Evolutionary conservation across 2,113 vertebrate species (phyloP).

Genomic region (Dasyurus viverrinus): DNA sequence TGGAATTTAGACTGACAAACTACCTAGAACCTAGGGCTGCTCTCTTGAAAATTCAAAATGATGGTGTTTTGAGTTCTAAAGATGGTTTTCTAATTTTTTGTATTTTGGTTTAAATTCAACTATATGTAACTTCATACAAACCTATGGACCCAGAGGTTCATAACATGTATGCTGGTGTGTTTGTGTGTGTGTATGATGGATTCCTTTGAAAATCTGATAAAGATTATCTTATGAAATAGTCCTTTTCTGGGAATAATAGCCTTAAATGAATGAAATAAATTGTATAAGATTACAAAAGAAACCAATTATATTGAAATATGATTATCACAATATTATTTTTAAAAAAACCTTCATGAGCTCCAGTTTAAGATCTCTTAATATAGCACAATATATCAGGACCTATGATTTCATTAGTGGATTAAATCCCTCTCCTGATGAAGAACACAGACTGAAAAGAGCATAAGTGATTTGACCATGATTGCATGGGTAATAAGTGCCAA

Average conservation of each 20-base stretch:
- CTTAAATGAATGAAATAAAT: neutral
- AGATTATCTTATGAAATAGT: neutral
- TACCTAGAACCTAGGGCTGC: neutral
- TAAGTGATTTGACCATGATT: neutral
- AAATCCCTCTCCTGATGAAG: neutral
- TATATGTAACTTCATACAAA: neutral
- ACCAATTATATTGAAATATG: neutral
- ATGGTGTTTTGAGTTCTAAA: neutral
- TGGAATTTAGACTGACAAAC: neutral
- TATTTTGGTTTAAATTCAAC: neutral
- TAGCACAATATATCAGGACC: neutral
- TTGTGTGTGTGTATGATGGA: neutral
- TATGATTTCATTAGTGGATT: neutral
- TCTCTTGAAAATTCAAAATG: neutral
- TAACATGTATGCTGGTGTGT: neutral
- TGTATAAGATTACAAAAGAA: neutral
- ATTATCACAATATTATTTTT: neutral
- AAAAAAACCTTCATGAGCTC: neutral
- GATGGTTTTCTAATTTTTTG: neutral
- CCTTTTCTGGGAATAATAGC: neutral
- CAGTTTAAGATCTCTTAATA: neutral
- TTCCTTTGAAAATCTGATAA: neutral
- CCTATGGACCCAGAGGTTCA: neutral
- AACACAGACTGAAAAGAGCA: neutral
- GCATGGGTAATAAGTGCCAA: neutral